These are phyloP conservation scores for Sebastes trivittatus DNA, from an alignment of 2,797 vertebrate species.

Conservation along the genomic window DNA sequence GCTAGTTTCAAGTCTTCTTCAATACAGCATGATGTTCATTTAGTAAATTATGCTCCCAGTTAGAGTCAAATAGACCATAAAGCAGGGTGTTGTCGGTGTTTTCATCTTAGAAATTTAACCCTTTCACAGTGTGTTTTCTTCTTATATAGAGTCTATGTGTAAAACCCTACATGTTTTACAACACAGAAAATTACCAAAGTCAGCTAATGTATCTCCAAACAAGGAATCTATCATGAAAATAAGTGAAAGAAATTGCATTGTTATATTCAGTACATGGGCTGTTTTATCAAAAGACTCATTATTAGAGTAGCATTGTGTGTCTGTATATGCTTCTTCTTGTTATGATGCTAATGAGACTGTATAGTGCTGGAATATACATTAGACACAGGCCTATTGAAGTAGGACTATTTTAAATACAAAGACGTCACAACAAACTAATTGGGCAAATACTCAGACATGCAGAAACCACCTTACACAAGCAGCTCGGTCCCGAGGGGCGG, in stretches of 20 bases:
- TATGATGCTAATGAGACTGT: neutral
- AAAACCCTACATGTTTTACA: neutral
- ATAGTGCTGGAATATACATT: neutral
- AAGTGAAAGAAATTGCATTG: neutral
- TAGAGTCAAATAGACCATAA: too few relatives aligned
- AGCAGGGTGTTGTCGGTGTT: too few relatives aligned
- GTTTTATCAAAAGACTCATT: neutral
- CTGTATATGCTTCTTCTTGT: neutral
- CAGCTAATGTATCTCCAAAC: neutral
- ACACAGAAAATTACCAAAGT: neutral
- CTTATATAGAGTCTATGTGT: neutral
- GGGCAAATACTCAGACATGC: constrained; percentile 7
- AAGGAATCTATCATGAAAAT: neutral
- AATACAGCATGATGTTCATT: too few relatives aligned
- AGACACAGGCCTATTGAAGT: neutral
- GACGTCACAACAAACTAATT: constrained; percentile 6
- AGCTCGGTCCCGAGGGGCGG: neutral
- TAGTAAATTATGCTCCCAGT: fast-evolving
- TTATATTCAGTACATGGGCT: neutral
- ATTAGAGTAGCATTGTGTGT: neutral
- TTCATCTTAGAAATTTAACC: too few relatives aligned
- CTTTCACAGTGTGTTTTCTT: too few relatives aligned
- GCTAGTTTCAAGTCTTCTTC: too few relatives aligned
- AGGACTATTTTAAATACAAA: constrained; percentile 21
- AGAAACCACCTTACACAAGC: neutral